Conservation (phyloP, 1,140 invertebrate genomes). For the Ceratitis capitata region DNA sequence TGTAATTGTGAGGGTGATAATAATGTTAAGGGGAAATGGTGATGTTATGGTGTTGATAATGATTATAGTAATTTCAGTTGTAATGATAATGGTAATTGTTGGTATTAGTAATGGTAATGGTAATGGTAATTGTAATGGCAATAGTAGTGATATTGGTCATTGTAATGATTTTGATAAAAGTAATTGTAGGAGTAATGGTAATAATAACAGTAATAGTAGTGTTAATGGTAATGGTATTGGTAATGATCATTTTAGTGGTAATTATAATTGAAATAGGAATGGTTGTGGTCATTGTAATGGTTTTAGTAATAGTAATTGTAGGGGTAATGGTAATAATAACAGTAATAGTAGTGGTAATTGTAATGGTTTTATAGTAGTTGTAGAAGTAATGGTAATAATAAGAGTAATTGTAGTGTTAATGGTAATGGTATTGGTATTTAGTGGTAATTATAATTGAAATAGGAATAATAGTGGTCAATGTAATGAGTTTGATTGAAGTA, state of each 20-base stretch:
- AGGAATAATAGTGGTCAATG: neutral
- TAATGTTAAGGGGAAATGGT: neutral
- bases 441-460: neutral
- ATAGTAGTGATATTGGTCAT: neutral
- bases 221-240: neutral
- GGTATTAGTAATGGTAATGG: too few relatives aligned
- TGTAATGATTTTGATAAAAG: neutral
- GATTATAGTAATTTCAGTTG: too few relatives aligned
- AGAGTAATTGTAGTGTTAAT: neutral
- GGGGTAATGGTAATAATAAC: neutral
- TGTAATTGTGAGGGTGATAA: neutral
- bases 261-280: neutral
- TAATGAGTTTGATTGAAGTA: too few relatives aligned
- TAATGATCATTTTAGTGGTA: neutral
- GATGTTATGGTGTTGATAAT: neutral
- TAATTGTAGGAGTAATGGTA: neutral
- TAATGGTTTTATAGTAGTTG: neutral
- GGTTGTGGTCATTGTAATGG: neutral
- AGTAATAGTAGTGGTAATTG: neutral
- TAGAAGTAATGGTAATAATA: neutral
- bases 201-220: neutral
- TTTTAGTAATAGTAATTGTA: neutral
- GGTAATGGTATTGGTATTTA: neutral
- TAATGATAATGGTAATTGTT: too few relatives aligned
- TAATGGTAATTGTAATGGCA: neutral